These are phyloP conservation scores for Muscicapa striata DNA, from an alignment of 2,797 vertebrate genomes.

Conservation along the genomic window DNA sequence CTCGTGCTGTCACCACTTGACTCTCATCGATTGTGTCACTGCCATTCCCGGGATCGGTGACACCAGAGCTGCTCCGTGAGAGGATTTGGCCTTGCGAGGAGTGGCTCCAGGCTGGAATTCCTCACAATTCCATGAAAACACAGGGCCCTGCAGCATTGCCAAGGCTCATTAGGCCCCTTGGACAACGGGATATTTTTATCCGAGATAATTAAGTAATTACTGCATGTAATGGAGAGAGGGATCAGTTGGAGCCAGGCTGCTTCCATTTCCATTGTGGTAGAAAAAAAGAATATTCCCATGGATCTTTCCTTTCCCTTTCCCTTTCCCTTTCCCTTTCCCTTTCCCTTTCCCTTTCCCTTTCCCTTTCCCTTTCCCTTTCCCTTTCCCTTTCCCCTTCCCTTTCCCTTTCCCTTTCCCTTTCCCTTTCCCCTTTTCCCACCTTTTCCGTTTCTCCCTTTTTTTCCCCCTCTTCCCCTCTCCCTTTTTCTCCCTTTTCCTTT, in stretches of 20 bases:
- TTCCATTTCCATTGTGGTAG: not conserved
- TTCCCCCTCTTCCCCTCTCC: not conserved
- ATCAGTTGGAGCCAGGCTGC: not conserved
- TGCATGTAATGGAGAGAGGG: not conserved
- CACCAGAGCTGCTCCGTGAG: not conserved
- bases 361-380: no score
- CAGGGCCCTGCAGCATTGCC: not conserved
- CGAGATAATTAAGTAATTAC: conserved; percentile 20
- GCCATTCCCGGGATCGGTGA: not conserved
- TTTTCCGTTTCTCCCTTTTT: no score
- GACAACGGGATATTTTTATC: conserved; percentile 45
- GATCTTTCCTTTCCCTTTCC: no score
- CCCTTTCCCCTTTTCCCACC: no score
- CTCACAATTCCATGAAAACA: not conserved
- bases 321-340: no score
- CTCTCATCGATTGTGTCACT: not conserved
- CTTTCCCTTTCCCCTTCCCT: no score
- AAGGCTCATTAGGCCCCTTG: conserved; percentile 1
- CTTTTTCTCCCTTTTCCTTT: no score
- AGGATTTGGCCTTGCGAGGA: not conserved
- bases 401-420: no score
- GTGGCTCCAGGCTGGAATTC: not conserved
- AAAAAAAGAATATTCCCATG: not conserved
- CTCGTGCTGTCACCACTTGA: not conserved
- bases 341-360: no score